These are phyloP conservation scores for Dryobotodes eremita DNA, from an alignment of 2,888 invertebrate species.

Conservation along the genomic window DNA sequence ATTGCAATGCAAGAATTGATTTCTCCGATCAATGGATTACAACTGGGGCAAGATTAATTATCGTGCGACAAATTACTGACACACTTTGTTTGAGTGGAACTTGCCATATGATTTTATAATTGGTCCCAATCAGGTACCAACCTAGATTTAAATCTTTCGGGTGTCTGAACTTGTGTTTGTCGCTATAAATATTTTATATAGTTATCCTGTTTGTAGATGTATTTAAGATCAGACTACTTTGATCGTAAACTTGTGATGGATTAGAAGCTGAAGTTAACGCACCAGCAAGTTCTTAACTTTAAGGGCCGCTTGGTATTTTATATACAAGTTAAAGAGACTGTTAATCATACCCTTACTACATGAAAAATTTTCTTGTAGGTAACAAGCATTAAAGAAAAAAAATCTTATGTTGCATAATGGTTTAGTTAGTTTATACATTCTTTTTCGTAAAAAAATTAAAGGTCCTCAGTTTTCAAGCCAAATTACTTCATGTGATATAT, in stretches of 20 bases:
- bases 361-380: neutral
- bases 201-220: neutral
- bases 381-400: neutral
- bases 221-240: neutral
- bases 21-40: slow-evolving; percentile 32
- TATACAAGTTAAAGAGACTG: neutral
- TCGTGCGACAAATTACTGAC: slow-evolving; percentile 54
- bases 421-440: neutral
- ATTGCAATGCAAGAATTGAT: slow-evolving; percentile 49
- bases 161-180: neutral
- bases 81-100: slow-evolving; percentile 40
- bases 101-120: slow-evolving; percentile 33
- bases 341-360: neutral
- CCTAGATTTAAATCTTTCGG: neutral
- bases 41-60: slow-evolving; percentile 56
- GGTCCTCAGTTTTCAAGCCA: too few relatives aligned
- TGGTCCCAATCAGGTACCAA: slow-evolving; percentile 33
- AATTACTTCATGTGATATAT: too few relatives aligned
- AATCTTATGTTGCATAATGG: neutral
- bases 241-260: neutral
- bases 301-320: neutral
- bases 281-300: neutral
- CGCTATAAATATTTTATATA: neutral
- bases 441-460: too few relatives aligned
- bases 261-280: neutral